A percentile compares a stretch with the other conserved stretches of the same genome.
phyloP scores from a whole-genome alignment of 2,888 invertebrate species.

The Ctenicera cuprea region DNA sequence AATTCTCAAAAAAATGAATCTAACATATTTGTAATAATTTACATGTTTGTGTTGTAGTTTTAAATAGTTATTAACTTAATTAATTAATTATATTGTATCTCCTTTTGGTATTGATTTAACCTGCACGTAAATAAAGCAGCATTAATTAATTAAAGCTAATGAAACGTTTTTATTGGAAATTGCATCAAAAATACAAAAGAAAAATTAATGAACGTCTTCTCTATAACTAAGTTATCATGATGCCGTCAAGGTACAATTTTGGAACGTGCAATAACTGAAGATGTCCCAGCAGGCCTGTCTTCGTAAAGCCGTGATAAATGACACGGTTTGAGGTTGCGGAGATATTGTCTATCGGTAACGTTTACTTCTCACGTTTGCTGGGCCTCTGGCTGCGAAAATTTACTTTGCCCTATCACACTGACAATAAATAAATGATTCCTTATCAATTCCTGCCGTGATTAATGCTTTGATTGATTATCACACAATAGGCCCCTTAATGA shows the following conservation, averaged over 20 bases:
- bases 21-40: too few relatives aligned
- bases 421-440: conserved; percentile 39
- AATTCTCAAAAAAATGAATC: too few relatives aligned
- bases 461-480: conserved; percentile 10
- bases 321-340: conserved; percentile 44
- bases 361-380: conserved; percentile 44
- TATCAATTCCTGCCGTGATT: conserved; percentile 30
- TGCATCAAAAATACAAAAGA: too few relatives aligned
- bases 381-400: conserved; percentile 37
- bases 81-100: too few relatives aligned
- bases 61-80: too few relatives aligned
- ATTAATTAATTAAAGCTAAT: too few relatives aligned
- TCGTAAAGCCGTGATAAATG: conserved; percentile 51
- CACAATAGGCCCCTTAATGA: neutral
- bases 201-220: conserved; percentile 27
- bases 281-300: conserved; percentile 49
- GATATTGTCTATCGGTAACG: conserved; percentile 48
- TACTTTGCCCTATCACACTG: conserved; percentile 36
- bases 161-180: too few relatives aligned
- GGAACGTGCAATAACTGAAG: conserved; percentile 50
- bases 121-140: too few relatives aligned
- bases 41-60: too few relatives aligned
- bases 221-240: conserved; percentile 41
- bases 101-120: too few relatives aligned
- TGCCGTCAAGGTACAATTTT: conserved; percentile 47